Evolutionary conservation across 2,888 invertebrate species (phyloP).

Genomic region (Chesias legatella): DNA sequence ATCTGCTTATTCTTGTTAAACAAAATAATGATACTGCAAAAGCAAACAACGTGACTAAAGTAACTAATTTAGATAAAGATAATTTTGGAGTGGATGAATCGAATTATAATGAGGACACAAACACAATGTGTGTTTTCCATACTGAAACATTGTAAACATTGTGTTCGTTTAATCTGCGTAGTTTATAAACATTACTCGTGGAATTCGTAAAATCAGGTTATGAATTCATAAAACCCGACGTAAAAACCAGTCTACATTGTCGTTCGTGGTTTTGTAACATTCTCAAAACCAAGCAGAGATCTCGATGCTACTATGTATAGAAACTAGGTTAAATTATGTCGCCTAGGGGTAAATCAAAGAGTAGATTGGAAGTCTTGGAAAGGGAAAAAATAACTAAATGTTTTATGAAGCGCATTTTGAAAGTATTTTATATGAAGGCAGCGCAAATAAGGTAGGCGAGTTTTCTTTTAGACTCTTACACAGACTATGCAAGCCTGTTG

Average conservation of each 20-base stretch:
- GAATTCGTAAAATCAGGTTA: slow-evolving; percentile 12
- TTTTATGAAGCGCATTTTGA: no score
- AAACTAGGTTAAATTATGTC: no score
- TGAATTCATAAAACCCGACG: slow-evolving; percentile 21
- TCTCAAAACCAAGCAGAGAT: neutral
- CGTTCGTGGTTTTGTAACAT: slow-evolving; percentile 13
- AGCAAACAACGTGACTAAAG: neutral
- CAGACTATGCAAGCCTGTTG: no score
- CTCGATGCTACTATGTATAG: no score
- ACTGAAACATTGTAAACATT: no score
- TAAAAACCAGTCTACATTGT: slow-evolving; percentile 19
- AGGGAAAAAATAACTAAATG: no score
- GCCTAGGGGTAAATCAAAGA: no score
- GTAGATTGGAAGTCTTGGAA: no score
- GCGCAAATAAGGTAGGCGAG: no score
- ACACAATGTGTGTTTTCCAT: slow-evolving; percentile 4
- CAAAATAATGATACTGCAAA: neutral
- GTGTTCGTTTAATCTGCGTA: slow-evolving; percentile 35
- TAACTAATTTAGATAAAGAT: slow-evolving; percentile 1
- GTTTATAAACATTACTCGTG: slow-evolving; percentile 27
- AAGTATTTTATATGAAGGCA: no score
- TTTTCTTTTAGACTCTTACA: no score
- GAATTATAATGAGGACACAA: slow-evolving; percentile 7
- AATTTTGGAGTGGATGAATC: neutral
- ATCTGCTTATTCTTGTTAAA: neutral